phyloP scores from a whole-genome alignment of 2,113 vertebrate species.

The Probosciger aterrimus region DNA sequence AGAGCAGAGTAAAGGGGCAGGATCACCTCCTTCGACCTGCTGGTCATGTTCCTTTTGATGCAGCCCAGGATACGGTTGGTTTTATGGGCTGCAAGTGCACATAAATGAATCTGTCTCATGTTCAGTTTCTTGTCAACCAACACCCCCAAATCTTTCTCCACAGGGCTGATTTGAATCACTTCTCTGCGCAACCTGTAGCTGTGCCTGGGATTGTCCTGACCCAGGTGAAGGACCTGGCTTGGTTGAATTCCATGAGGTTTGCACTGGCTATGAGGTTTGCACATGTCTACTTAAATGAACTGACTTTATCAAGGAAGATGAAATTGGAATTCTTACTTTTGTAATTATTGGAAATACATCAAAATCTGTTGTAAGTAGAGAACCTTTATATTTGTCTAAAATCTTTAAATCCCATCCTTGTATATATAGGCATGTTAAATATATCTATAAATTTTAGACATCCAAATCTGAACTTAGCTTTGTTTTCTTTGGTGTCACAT shows the following conservation, averaged over 20 bases:
- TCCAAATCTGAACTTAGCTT: not conserved
- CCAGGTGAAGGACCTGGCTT: not conserved
- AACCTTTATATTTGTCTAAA: not conserved
- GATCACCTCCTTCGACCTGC: not conserved
- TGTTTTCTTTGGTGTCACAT: not conserved
- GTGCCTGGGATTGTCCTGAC: too few relatives aligned
- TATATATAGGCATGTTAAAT: not conserved
- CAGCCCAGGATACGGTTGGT: not conserved
- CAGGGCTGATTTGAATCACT: too few relatives aligned
- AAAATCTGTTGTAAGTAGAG: not conserved
- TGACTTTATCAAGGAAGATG: not conserved
- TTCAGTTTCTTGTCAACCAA: too few relatives aligned
- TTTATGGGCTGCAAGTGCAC: not conserved
- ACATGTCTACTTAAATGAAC: not conserved
- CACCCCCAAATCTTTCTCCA: too few relatives aligned
- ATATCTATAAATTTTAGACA: not conserved
- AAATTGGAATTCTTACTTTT: not conserved
- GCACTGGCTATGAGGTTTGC: not conserved
- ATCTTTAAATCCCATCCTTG: not conserved
- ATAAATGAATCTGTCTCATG: too few relatives aligned
- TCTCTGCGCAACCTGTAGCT: too few relatives aligned
- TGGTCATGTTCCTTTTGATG: not conserved
- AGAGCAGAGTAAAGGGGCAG: not conserved
- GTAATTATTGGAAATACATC: not conserved
- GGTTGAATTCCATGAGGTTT: not conserved